Base-by-base conservation (phyloP, 2,113 vertebrate genomes). In the Rhodinocichla rosea region DNA sequence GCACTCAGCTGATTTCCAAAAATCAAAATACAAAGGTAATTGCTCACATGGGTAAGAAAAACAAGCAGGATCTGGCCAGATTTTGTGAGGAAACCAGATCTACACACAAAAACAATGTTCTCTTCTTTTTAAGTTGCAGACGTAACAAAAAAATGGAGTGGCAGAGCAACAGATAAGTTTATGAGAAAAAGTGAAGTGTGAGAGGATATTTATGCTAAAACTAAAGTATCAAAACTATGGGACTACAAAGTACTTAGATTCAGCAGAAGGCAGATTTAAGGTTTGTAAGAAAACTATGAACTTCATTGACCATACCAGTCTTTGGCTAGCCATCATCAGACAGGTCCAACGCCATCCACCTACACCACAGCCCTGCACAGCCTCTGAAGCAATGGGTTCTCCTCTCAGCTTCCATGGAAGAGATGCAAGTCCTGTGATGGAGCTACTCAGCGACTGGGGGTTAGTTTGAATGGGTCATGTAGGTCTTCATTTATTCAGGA, bases 371-470 rank as follows among this genome's bases (percentile, higher is more conserved):
- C 8, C 33, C 9, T 22, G 50, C 11, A 77, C 20, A 70, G 37
- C 50, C 39, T 6, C 0, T 24, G 67, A 45, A 65, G 23, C 1
- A 0, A 24, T 0, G 0, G 71, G 47, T 6, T 78, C 52, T 81
- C 53, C 28, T 59, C 69, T 67, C 33, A 42, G 74, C 52, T 74
- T 12, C 33, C 6, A 3, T 4, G 17, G 73, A 65, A 80, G 16
- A 86, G 24, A 39, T 3, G 12, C 2, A 64, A 9, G 19, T 37
- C 22, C 21, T 22, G 15, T 11, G 50, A 63, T 3, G 20, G 26
- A 74, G 39, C 8, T 44, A 55, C 33, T 64, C 55, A 68, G 16
- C 0, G 1, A 13, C 0, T 45, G 60, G 45, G 49, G 28, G 23
- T 56, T 40, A 35, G 19, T 19, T 21, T 60, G 59, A 56, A 64